A percentile compares a stretch with the other conserved stretches of the same genome.
Conservation (phyloP, 2,113 vertebrate species). For the Elachura formosa region DNA sequence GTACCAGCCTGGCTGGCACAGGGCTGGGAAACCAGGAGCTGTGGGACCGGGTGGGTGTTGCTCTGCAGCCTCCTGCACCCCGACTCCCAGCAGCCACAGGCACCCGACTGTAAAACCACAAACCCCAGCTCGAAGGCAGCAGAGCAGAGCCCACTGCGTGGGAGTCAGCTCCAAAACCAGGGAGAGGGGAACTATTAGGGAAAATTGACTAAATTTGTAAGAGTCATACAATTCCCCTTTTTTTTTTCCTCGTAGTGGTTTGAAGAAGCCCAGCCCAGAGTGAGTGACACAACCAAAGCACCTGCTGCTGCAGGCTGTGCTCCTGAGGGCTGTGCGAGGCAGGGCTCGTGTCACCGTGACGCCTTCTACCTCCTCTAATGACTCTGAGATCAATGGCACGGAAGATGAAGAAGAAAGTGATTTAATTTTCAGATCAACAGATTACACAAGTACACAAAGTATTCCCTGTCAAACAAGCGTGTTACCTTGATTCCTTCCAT, state of each 20-base stretch:
- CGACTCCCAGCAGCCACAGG: neutral
- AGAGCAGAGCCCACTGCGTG: neutral
- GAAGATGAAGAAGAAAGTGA: constrained; percentile 28
- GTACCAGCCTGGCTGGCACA: neutral
- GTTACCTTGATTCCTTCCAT: neutral
- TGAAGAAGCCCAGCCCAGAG: neutral
- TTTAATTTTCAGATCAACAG: constrained; percentile 33
- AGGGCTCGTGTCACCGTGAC: neutral
- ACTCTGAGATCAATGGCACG: constrained; percentile 5
- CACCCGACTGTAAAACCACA: neutral
- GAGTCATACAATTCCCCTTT: neutral
- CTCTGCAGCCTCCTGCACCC: neutral
- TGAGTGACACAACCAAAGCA: fast-evolving
- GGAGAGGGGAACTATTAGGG: neutral
- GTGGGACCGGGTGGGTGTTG: neutral
- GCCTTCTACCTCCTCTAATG: neutral
- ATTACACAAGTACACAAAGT: neutral
- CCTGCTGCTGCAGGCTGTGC: neutral
- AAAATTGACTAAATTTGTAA: neutral
- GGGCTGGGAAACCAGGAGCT: neutral
- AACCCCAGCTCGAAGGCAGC: fast-evolving
- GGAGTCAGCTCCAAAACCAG: neutral
- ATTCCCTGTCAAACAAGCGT: neutral
- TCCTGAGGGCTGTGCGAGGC: neutral
- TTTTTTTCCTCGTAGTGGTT: fast-evolving